phyloP scores from a whole-genome alignment of 2,888 invertebrate species.

The Thysanoteuthis rhombus region DNA sequence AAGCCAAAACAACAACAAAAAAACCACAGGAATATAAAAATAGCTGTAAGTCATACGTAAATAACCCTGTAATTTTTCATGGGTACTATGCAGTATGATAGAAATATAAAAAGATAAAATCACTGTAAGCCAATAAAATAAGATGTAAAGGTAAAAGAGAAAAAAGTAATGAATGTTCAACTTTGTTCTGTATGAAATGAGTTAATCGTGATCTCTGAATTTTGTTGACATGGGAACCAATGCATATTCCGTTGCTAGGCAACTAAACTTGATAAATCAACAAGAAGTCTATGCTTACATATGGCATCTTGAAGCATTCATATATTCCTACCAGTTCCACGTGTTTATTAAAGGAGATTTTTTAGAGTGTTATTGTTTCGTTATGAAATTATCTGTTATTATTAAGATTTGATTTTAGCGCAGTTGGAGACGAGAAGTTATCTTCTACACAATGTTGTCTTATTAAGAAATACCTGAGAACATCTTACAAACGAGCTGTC shows the following conservation, averaged over 20 bases:
- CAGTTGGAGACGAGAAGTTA: background rate
- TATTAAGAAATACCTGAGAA: background rate
- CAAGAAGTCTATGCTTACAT: background rate
- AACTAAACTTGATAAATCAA: background rate
- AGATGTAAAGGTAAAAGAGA: too few species aligned
- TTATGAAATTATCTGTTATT: background rate
- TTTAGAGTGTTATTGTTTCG: background rate
- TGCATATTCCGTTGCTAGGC: background rate
- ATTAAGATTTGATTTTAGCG: background rate
- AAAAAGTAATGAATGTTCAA: too few species aligned
- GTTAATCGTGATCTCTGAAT: background rate
- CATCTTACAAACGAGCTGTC: background rate
- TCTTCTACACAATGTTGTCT: background rate
- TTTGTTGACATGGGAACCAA: background rate
- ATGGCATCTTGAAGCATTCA: too few species aligned
- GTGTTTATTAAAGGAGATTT: background rate
- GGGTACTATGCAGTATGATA: too few species aligned
- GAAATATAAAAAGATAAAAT: too few species aligned
- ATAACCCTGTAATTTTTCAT: too few species aligned
- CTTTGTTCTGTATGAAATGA: background rate
- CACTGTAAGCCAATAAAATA: too few species aligned
- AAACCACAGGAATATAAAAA: too few species aligned
- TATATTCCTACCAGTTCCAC: background rate
- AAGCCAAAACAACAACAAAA: too few species aligned
- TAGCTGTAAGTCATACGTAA: too few species aligned